Evolutionary conservation across 92 coral and sea anemone genomes (phyloP), one percentile per base, ranked within the genome.

Genomic region (Heliopora coerulea): DNA sequence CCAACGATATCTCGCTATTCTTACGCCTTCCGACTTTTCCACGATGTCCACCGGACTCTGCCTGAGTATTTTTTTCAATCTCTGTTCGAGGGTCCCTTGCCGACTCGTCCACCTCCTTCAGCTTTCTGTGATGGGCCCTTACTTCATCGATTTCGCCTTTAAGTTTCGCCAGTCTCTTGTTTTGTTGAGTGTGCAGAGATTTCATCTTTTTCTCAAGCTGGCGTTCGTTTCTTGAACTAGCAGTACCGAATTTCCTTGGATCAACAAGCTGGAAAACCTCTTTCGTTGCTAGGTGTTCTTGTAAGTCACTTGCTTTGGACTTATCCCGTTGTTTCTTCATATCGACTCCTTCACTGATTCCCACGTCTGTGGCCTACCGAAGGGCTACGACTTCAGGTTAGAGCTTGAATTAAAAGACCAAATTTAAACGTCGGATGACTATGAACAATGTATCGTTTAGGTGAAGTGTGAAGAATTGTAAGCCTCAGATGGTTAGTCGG

Each of bases 191-290:
- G 33, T 70, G 77, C 3, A 70, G 63, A 17, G 62, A n/a, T 13
- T 70, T 29, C 48, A 70, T 70, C 23, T 52, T 33, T 58, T 70
- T 70, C 28, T 21, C 77, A 0, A 52, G 63, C 30, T 70, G 77
- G 0, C 77, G 77, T 54, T 70, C 77, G 77, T 70, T 70, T 10
- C 77, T 56, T 17, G 77, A 30, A 34, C 63, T 52, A 23, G 50
- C 49, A 10, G 58, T 58, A 8, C 77, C 62, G 49, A 12, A 70
- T 37, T 70, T 52, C n/a, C 15, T 52, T 11, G 77, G 48, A 26
- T 70, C 31, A 10, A 70, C 77, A 0, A 49, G 23, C 18, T 70
- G 77, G 25, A 30, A 70, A 2, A 63, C 32, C 24, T 70, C 77
- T 9, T 49, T 35, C 8, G 26, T 58, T 31, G 54, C 17, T 0